Percentiles rank a stretch among this genome's conserved stretches.
Conservation (phyloP, 2,888 invertebrate genomes). For the Hirtodrosophila duncani region DNA sequence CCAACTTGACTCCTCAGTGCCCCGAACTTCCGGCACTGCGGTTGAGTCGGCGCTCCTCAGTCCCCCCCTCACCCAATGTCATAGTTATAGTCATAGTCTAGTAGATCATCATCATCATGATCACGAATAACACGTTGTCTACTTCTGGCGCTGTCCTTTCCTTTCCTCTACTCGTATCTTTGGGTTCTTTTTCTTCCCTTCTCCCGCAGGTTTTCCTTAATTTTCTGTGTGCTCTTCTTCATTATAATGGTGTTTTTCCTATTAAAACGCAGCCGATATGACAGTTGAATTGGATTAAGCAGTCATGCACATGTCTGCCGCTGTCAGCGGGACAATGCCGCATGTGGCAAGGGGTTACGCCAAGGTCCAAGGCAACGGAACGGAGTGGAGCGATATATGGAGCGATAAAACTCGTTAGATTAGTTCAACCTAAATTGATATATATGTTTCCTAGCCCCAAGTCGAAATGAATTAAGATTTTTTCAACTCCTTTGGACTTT, state of each 20-base stretch:
- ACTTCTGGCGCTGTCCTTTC: slow-evolving; percentile 17
- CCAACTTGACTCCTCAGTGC: slow-evolving; percentile 3
- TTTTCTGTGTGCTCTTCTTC: slow-evolving; percentile 29
- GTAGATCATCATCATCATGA: slow-evolving; percentile 5
- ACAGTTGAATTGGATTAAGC: slow-evolving; percentile 66
- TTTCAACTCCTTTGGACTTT: too few relatives aligned
- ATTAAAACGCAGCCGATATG: slow-evolving; percentile 41
- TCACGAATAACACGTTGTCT: slow-evolving; percentile 32
- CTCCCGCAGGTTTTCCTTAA: slow-evolving; percentile 64
- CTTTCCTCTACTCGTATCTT: slow-evolving; percentile 20
- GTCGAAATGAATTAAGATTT: too few relatives aligned
- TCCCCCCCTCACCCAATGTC: background rate
- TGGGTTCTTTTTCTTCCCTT: too few relatives aligned
- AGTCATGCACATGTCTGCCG: slow-evolving; percentile 64
- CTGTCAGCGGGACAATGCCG: background rate
- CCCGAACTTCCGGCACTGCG: slow-evolving; percentile 62
- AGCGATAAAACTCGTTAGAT: too few relatives aligned
- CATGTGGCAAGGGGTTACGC: too few relatives aligned
- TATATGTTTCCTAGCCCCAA: too few relatives aligned
- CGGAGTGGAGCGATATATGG: too few relatives aligned
- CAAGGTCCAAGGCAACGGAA: background rate
- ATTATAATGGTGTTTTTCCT: slow-evolving; percentile 35
- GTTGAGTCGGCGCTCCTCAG: slow-evolving; percentile 37
- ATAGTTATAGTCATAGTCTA: slow-evolving; percentile 10
- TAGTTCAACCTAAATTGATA: too few relatives aligned